Conservation (phyloP, 2,888 invertebrate species). For the Pammene aurita region DNA sequence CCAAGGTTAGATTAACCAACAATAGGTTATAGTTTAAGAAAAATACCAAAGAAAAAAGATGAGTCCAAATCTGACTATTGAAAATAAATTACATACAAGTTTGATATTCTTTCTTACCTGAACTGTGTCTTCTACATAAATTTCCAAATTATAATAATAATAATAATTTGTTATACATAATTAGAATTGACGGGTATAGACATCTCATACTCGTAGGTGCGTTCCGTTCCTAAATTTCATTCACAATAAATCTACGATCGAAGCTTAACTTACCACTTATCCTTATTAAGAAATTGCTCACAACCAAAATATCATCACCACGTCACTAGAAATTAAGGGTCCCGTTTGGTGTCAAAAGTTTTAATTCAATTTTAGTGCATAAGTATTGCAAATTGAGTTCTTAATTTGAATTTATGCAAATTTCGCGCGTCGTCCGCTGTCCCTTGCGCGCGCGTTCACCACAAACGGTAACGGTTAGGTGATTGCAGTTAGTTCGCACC, state of each 20-base stretch:
- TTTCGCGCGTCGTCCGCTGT: conserved; percentile 53
- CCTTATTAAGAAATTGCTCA: conserved; percentile 39
- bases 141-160: too few species aligned
- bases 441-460: conserved; percentile 65
- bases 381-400: conserved; percentile 32
- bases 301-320: conserved; percentile 42
- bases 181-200: neutral
- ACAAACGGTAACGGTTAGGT: conserved; percentile 65
- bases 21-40: too few species aligned
- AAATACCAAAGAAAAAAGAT: too few species aligned
- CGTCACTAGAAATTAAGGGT: conserved; percentile 24
- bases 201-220: neutral
- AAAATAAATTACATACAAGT: too few species aligned
- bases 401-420: conserved; percentile 53
- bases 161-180: too few species aligned
- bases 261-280: conserved; percentile 39
- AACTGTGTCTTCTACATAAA: too few species aligned
- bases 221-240: conserved; percentile 4
- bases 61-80: too few species aligned
- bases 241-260: conserved; percentile 17
- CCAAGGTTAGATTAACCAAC: too few species aligned
- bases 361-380: conserved; percentile 9
- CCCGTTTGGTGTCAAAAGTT: conserved; percentile 18
- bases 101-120: too few species aligned
- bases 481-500: conserved; percentile 71